Evolutionary conservation across 2,888 invertebrate genomes (phyloP).

Genomic region (Drosophila melanocephala): DNA sequence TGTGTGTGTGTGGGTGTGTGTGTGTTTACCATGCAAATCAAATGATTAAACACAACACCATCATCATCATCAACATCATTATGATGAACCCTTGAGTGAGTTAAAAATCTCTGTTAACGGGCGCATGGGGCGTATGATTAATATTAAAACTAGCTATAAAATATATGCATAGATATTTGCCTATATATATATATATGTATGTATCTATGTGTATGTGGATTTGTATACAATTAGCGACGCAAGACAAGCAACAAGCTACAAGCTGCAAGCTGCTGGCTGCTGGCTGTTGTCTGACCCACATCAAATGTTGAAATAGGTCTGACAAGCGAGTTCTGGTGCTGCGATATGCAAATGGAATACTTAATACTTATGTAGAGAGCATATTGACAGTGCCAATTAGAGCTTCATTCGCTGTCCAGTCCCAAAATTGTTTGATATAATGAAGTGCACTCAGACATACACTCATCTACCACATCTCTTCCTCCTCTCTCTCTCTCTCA

Average conservation of each 20-base stretch:
- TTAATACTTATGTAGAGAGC: conserved; percentile 54
- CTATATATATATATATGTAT: conserved; percentile 36
- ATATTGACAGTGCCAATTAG: conserved; percentile 79
- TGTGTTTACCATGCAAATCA: conserved; percentile 2
- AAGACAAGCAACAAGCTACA: conserved; percentile 43
- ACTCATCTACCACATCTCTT: not conserved
- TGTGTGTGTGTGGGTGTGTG: not conserved
- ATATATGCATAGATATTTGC: conserved; percentile 60
- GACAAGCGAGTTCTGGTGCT: conserved; percentile 49
- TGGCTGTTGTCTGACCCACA: conserved; percentile 63
- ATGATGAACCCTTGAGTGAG: conserved; percentile 20
- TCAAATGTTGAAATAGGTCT: conserved; percentile 81
- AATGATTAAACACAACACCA: too few relatives aligned
- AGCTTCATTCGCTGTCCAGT: conserved; percentile 34
- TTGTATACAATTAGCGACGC: conserved; percentile 76
- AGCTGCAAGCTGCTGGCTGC: conserved; percentile 13
- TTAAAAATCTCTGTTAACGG: conserved; percentile 22
- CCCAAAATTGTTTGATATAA: conserved; percentile 60
- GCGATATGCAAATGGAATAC: conserved; percentile 51
- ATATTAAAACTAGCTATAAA: conserved; percentile 25
- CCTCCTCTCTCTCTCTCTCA: not conserved
- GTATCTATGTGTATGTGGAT: conserved; percentile 52
- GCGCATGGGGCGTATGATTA: conserved; percentile 55
- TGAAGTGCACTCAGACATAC: conserved; percentile 30
- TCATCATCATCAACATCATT: not conserved